Evolutionary conservation across 23 tunicate genomes (phyloP).

Genomic region (Ascidia mentula): DNA sequence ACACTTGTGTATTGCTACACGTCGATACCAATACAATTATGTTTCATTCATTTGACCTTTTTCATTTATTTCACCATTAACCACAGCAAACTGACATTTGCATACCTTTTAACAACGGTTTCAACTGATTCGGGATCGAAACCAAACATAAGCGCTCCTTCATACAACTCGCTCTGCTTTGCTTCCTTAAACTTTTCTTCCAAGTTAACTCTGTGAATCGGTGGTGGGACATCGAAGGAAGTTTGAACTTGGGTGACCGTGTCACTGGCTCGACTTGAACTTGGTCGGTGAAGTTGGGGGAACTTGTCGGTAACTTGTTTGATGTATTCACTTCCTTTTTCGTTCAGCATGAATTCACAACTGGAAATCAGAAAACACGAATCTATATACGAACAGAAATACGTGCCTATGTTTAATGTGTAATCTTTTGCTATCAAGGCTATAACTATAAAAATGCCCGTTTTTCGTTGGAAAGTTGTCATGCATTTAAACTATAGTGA

Average conservation of each 20-base stretch:
- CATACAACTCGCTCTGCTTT: not conserved
- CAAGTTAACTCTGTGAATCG: not conserved
- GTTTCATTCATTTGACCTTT: too few species aligned
- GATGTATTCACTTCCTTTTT: conserved; percentile 1
- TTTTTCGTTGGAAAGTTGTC: too few species aligned
- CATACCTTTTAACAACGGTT: not conserved
- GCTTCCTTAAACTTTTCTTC: not conserved
- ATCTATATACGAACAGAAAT: too few species aligned
- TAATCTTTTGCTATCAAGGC: too few species aligned
- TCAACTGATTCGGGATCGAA: not conserved
- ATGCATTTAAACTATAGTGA: too few species aligned
- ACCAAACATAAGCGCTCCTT: not conserved
- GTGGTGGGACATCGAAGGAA: not conserved
- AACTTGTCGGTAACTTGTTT: not conserved
- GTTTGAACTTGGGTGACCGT: not conserved
- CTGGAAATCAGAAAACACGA: not conserved
- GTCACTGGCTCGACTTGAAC: not conserved
- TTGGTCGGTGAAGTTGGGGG: conserved; percentile 19
- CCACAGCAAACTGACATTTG: too few species aligned
- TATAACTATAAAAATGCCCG: too few species aligned
- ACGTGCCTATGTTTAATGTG: too few species aligned
- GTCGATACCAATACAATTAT: too few species aligned
- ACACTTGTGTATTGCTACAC: too few species aligned
- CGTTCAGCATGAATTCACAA: conserved; percentile 4
- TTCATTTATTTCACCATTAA: too few species aligned